These are phyloP conservation scores for Microtus montanus DNA, from an alignment of 2,113 vertebrate genomes.

Conservation along the genomic window DNA sequence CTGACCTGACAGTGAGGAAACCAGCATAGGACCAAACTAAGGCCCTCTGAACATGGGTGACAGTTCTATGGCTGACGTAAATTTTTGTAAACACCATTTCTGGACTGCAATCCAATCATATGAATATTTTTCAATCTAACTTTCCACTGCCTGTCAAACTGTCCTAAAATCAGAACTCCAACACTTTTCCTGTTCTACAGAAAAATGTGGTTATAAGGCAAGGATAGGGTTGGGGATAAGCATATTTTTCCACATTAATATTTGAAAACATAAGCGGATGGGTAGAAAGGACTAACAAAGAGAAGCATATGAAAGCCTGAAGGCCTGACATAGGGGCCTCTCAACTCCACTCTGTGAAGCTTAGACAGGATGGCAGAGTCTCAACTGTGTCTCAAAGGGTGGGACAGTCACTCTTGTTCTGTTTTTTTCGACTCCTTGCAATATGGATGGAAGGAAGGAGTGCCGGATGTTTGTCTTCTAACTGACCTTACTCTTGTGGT, in stretches of 20 bases:
- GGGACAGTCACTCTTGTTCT: not conserved
- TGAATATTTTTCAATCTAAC: slow-evolving; percentile 35
- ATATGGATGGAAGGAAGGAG: not conserved
- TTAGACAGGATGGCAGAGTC: not conserved
- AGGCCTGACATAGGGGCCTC: not conserved
- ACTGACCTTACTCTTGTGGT: not conserved
- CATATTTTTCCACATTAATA: slow-evolving; percentile 25
- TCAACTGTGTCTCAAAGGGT: not conserved
- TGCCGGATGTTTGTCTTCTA: slow-evolving; percentile 7
- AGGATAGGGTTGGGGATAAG: not conserved
- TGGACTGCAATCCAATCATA: not conserved
- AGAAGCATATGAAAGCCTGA: not conserved
- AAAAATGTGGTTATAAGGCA: slow-evolving; percentile 20
- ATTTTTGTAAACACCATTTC: not conserved
- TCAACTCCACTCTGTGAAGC: not conserved
- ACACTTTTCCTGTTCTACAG: slow-evolving; percentile 28
- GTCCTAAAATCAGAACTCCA: slow-evolving; percentile 44
- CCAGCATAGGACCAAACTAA: too few relatives aligned
- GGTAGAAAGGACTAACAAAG: not conserved
- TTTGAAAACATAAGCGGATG: slow-evolving; percentile 21
- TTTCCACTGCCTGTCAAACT: slow-evolving; percentile 46
- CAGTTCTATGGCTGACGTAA: too few relatives aligned
- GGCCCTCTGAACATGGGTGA: too few relatives aligned
- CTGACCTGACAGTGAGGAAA: too few relatives aligned
- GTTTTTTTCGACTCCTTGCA: not conserved